Evolutionary conservation across 2,113 vertebrate genomes (phyloP).

Genomic region (Notothenia coriiceps): DNA sequence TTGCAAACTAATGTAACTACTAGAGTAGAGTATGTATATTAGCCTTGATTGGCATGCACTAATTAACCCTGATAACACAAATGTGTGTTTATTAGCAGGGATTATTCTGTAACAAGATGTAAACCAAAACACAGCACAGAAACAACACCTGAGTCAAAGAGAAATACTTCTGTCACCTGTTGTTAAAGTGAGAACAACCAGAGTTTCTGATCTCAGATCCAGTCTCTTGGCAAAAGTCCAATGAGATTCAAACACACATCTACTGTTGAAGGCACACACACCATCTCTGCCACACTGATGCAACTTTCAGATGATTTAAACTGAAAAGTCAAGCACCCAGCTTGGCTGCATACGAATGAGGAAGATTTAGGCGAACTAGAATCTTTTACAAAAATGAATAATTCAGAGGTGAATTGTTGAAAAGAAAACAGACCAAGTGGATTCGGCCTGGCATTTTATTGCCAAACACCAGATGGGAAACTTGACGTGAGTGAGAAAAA

Average conservation of each 20-base stretch:
- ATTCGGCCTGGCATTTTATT: not conserved
- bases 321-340: conserved; percentile 25
- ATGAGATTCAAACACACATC: not conserved
- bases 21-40: not conserved
- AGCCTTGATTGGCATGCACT: not conserved
- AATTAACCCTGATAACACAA: conserved; percentile 1
- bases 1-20: not conserved
- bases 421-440: conserved; percentile 6
- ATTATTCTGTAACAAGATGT: not conserved
- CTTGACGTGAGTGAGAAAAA: not conserved
- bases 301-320: conserved; percentile 14
- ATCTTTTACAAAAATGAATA: conserved; percentile 47
- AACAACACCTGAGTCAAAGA: not conserved
- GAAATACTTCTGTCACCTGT: not conserved
- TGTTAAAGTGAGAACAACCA: not conserved
- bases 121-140: not conserved
- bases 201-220: not conserved
- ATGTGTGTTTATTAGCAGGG: not conserved
- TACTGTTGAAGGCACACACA: conserved; percentile 1
- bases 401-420: conserved; percentile 41
- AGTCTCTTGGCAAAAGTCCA: not conserved
- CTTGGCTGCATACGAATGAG: conserved; percentile 21
- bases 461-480: not conserved
- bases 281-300: not conserved
- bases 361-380: conserved; percentile 22